Base-by-base conservation (phyloP, 2,797 vertebrate species). In the Xenopus petersii region DNA sequence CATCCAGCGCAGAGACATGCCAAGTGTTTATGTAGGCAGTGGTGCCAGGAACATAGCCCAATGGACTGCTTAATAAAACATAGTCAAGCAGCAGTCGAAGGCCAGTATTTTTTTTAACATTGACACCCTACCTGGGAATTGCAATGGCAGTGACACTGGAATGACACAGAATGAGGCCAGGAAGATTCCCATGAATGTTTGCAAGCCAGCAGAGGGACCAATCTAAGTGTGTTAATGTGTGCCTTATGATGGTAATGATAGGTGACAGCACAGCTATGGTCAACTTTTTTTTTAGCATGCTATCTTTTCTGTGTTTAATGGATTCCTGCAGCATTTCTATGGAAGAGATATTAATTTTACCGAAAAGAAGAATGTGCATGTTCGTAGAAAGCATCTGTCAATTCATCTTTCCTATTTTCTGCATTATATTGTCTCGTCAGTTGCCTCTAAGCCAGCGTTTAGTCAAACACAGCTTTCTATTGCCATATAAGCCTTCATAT, bases 51-150 rank as follows among this genome's bases (percentile, higher is more conserved):
- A 60, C 65, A 16, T 1, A 0, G 64, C 56, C 71, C 77, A 24
- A 2, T 62, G 64, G 76, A 73, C 49, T 64, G 67, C 66, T 82
- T 79, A 79, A 70, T 75, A 73, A 80, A 80, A 82, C 77, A 66
- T 60, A 6, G 11, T 12, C 4, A 3, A 58, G 66, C 56, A 77
- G 71, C 56, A 12, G 16, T n/a, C 71, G 75, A 74, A 48, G 16
- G 21, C 16, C 51, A 47, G 16, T 75, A 6, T 42, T 42, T 42
- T 49, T 59, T 0, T 16, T n/a, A 13, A 47, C 17, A 2, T 55
- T 54, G 76, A 75, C 73, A 59, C 46, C 3, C 4, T 55, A 13
- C 0, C 0, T 59, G 73, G 75, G 66, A 63, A 64, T 79, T 68
- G 61, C 75, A 73, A 69, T 36, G 64, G 60, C 17, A 63, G 59